Evolutionary conservation across 2,888 invertebrate genomes (phyloP).

Genomic region (Apamea sordens): DNA sequence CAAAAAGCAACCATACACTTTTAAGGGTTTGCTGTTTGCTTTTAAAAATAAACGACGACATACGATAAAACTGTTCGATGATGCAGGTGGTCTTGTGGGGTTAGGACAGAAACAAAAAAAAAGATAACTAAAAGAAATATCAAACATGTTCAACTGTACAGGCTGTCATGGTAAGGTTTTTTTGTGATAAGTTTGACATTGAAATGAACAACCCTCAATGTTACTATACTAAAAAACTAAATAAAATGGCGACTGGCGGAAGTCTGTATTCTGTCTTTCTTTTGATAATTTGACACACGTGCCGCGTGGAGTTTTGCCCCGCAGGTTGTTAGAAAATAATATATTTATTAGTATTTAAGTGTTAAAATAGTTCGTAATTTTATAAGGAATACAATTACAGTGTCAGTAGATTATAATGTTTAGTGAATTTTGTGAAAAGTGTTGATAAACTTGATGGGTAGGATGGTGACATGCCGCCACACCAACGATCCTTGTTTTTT

Average conservation of each 20-base stretch:
- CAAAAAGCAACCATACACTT: too few relatives aligned
- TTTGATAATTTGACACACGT: constrained; percentile 90
- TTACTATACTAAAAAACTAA: constrained; percentile 76
- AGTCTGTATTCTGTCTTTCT: constrained; percentile 85
- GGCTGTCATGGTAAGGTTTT: background rate
- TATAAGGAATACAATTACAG: constrained; percentile 68
- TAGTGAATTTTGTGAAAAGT: constrained; percentile 79
- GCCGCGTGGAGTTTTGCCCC: constrained; percentile 90
- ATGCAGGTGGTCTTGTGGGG: too few relatives aligned
- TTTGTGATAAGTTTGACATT: background rate
- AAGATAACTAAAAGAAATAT: background rate
- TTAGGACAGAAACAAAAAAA: too few relatives aligned
- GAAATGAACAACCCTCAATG: constrained; percentile 51
- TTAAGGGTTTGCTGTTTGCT: too few relatives aligned
- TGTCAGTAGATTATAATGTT: constrained; percentile 73
- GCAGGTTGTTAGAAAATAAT: constrained; percentile 85
- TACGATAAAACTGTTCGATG: too few relatives aligned
- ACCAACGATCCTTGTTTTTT: constrained; percentile 64
- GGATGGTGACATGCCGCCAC: constrained; percentile 78
- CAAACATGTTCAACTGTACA: background rate
- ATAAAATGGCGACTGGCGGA: constrained; percentile 85
- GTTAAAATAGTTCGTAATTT: constrained; percentile 69
- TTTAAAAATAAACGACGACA: too few relatives aligned
- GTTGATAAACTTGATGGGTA: constrained; percentile 65
- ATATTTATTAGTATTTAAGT: constrained; percentile 75